Evolutionary conservation across 2,797 vertebrate species (phyloP).

Genomic region (Argya squamiceps): DNA sequence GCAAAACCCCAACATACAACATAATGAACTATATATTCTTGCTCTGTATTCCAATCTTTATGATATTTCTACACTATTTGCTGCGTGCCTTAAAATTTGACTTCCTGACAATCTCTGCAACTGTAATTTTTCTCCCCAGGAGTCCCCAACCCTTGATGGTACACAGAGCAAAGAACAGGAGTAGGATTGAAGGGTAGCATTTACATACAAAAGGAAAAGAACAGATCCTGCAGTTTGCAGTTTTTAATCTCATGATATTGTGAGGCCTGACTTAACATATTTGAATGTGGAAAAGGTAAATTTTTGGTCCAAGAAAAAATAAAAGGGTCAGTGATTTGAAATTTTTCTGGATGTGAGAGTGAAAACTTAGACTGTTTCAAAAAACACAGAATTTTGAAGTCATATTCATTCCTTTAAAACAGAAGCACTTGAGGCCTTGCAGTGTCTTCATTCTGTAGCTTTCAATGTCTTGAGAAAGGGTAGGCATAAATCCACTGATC

Average conservation of each 20-base stretch:
- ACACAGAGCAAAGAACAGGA: neutral
- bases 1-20: neutral
- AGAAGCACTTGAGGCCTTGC: fast-evolving
- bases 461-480: neutral
- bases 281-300: neutral
- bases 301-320: neutral
- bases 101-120: neutral
- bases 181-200: neutral
- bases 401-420: neutral
- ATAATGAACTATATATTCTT: neutral
- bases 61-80: neutral
- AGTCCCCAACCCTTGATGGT: neutral
- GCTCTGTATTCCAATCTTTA: neutral
- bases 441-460: neutral
- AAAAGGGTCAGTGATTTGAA: neutral
- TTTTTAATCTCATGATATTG: neutral
- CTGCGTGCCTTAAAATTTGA: neutral
- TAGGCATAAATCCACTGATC: neutral
- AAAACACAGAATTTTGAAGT: neutral
- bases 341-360: neutral
- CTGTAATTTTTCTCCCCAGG: neutral
- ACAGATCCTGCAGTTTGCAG: neutral
- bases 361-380: neutral
- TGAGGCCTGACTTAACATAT: neutral
- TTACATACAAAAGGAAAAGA: neutral